These are phyloP conservation scores for Pseudococcus viburni DNA, from an alignment of 2,888 invertebrate genomes.

Conservation along the genomic window DNA sequence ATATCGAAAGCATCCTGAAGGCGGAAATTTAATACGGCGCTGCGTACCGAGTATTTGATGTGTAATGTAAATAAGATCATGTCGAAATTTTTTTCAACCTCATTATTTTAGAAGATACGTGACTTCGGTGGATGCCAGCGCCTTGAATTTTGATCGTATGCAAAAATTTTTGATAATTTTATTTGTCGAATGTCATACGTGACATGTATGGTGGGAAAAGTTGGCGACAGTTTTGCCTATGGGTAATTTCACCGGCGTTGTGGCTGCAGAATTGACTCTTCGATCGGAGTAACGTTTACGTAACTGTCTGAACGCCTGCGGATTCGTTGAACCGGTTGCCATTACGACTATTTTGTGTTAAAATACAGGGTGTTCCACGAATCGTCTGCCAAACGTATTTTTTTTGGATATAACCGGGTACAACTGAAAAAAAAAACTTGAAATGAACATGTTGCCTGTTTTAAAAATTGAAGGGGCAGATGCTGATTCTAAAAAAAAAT, in stretches of 20 bases:
- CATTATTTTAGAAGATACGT: slow-evolving; percentile 14
- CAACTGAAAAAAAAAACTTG: too few species aligned
- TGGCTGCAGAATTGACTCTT: too few species aligned
- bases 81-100: neutral
- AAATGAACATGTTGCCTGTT: too few species aligned
- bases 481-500: too few species aligned
- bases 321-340: too few species aligned
- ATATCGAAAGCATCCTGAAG: neutral
- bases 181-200: neutral
- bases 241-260: neutral
- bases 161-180: neutral
- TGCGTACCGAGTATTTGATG: neutral
- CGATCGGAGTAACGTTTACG: too few species aligned
- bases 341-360: too few species aligned
- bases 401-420: too few species aligned
- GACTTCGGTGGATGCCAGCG: neutral
- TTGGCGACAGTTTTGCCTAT: neutral
- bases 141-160: slow-evolving; percentile 27
- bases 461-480: too few species aligned
- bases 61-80: slow-evolving; percentile 24
- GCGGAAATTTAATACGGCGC: neutral
- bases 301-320: too few species aligned
- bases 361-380: too few species aligned
- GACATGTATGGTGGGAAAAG: neutral
- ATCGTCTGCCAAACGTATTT: too few species aligned